phyloP scores from a whole-genome alignment of 1,140 invertebrate species.

The Lasioglossum baleicum region DNA sequence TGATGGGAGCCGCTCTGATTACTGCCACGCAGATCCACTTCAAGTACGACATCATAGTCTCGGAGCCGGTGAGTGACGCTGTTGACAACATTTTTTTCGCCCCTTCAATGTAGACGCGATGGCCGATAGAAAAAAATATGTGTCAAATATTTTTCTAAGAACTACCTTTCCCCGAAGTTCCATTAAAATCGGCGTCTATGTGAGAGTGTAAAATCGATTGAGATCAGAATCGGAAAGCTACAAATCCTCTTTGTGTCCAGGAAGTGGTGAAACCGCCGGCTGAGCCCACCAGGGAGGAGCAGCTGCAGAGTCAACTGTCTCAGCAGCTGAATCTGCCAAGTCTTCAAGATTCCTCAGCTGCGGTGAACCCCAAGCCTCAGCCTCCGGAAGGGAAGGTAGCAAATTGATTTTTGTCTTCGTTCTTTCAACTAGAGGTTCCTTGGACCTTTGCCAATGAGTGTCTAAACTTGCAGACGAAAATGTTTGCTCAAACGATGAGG shows the following conservation, averaged over 20 bases:
- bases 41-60: conserved; percentile 83
- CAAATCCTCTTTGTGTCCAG: conserved; percentile 43
- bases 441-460: neutral
- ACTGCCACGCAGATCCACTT: conserved; percentile 94
- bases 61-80: conserved; percentile 67
- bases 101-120: too few species aligned
- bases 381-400: conserved; percentile 82
- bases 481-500: conserved; percentile 95
- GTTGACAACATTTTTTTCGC: too few species aligned
- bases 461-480: conserved; percentile 86
- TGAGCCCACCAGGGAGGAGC: conserved; percentile 84
- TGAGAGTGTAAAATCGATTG: too few species aligned
- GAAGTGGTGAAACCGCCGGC: conserved; percentile 77
- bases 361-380: conserved; percentile 69
- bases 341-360: conserved; percentile 84
- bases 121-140: too few species aligned
- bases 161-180: too few species aligned
- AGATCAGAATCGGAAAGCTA: too few species aligned
- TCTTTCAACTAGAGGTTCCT: neutral
- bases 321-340: conserved; percentile 89
- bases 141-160: too few species aligned
- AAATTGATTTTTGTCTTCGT: neutral
- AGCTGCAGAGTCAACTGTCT: conserved; percentile 89
- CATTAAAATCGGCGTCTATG: too few species aligned
- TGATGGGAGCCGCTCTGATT: conserved; percentile 97